phyloP scores from a whole-genome alignment of 2,113 vertebrate genomes.

The Nyctibius bracteatus region DNA sequence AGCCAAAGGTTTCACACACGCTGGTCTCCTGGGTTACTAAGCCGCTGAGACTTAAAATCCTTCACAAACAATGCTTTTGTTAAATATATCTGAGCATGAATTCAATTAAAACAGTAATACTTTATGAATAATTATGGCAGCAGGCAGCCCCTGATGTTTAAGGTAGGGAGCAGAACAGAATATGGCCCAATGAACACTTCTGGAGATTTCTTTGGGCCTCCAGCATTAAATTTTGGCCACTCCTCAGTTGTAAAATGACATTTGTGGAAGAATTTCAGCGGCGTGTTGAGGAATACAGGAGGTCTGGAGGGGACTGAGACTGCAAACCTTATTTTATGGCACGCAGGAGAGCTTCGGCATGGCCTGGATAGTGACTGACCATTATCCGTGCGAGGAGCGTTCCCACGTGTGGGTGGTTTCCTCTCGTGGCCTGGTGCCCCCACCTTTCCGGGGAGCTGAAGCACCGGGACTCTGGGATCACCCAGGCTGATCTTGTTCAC shows the following conservation, averaged over 20 bases:
- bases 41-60: neutral
- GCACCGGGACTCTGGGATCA: rapidly evolving
- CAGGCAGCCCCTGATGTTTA: neutral
- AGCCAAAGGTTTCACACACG: neutral
- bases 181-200: neutral
- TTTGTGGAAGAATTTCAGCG: neutral
- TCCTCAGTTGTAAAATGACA: neutral
- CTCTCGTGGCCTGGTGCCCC: neutral
- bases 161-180: neutral
- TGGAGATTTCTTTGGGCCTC: neutral
- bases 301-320: neutral
- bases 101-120: neutral
- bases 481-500: neutral
- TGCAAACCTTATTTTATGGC: neutral
- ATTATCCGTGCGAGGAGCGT: rapidly evolving
- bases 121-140: neutral
- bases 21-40: neutral
- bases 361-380: neutral
- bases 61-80: neutral
- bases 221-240: neutral
- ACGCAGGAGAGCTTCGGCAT: neutral
- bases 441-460: neutral
- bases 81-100: neutral
- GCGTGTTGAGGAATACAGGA: neutral
- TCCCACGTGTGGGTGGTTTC: rapidly evolving